Conservation (phyloP, 2,888 invertebrate genomes). For the Idaea dimidiata region DNA sequence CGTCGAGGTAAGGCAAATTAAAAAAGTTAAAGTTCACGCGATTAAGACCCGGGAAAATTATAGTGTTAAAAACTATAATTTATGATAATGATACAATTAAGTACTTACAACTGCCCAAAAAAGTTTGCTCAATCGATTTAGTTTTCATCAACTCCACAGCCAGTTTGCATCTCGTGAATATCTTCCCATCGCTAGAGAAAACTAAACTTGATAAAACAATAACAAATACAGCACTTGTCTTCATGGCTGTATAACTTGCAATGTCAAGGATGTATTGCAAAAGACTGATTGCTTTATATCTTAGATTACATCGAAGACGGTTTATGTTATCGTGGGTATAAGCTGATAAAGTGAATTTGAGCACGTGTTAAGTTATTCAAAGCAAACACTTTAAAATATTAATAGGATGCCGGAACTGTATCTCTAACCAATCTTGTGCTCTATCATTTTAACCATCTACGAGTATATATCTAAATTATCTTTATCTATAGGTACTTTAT, state of each 20-base stretch:
- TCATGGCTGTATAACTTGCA: background rate
- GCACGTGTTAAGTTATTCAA: background rate
- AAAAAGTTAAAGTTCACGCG: too few species aligned
- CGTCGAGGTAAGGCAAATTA: too few species aligned
- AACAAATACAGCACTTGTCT: background rate
- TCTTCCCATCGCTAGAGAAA: conserved; percentile 22
- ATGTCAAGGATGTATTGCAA: background rate
- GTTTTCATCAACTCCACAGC: conserved; percentile 40
- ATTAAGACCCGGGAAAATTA: too few species aligned
- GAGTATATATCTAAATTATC: too few species aligned
- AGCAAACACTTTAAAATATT: too few species aligned
- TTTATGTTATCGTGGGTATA: background rate
- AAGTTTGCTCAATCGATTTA: conserved; percentile 43
- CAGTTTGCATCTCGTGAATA: conserved; percentile 51
- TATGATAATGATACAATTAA: too few species aligned
- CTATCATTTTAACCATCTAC: too few species aligned
- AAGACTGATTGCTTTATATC: background rate
- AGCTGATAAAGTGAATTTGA: background rate
- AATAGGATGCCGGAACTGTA: too few species aligned
- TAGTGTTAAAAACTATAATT: too few species aligned
- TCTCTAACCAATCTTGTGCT: too few species aligned
- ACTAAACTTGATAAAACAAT: background rate
- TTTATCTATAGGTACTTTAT: too few species aligned
- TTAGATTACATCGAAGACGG: background rate
- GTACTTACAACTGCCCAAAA: conserved; percentile 57